Evolutionary conservation across 2,888 invertebrate genomes (phyloP), one percentile per base, ranked within the genome.

Genomic region (Hirtodrosophila confusa): DNA sequence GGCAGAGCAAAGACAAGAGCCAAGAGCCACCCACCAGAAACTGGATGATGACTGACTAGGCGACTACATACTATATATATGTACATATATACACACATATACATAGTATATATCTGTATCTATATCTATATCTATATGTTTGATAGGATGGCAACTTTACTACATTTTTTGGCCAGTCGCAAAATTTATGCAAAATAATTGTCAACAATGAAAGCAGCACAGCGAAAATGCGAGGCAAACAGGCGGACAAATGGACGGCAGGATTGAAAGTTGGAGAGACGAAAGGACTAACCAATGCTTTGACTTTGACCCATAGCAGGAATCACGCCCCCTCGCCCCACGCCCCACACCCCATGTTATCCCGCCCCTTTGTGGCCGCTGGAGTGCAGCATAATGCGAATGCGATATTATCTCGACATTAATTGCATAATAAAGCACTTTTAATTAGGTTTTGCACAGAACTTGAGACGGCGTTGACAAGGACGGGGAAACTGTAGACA

Each of bases 391-490:
- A 60, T 62, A 69, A 62, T 69, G 69, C 68, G 75, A 73, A 69
- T 75, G 75, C 66, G 84, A 84, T 84, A 84, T 86, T 84, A 82
- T 82, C 84, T 75, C 45, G 73, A 75, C 71, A 78, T 84, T 87
- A 84, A 84, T 87, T 84, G 84, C 87, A 84, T 84, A 84, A 84
- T 84, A 87, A 84, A 87, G 84, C 82, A 76, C 82, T 85, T 84
- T 84, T 84, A 84, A 84, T 84, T 85, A 87, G 85, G 82, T 84
- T 82, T 82, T 61, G 66, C 62, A 67, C 44, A 66, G 63, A 66
- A 39, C 55, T 23, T 33, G 27, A 36, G 47, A 37, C 33, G 49
- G 33, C 50, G 6, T 5, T 11, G 36, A 50, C 63, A 50, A n/a
- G 44, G 33, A 33, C 17, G 31, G 4, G 31, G 44, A 51, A 64